Percentiles rank a stretch among this genome's conserved stretches.
phyloP scores from a whole-genome alignment of 2,797 vertebrate species.

The Gorsachius magnificus region DNA sequence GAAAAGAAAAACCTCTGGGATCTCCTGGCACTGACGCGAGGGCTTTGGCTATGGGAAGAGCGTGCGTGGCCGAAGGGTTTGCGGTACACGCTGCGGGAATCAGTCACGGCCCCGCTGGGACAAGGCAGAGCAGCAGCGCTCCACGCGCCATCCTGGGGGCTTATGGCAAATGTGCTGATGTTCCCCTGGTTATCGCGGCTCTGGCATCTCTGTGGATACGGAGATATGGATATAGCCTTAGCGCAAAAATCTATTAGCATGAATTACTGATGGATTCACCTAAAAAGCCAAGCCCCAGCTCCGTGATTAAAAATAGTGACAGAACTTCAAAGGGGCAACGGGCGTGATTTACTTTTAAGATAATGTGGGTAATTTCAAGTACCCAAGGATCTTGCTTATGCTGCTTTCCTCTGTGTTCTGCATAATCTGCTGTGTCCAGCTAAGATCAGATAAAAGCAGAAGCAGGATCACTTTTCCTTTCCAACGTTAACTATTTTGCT shows the following conservation, averaged over 20 bases:
- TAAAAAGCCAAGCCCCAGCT: neutral
- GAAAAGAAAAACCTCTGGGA: neutral
- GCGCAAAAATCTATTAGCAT: conserved; percentile 8
- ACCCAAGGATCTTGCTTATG: conserved; percentile 33
- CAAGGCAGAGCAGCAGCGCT: neutral
- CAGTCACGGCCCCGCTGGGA: accelerated
- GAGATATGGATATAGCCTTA: neutral
- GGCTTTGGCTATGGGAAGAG: neutral
- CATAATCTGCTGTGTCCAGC: conserved; percentile 55
- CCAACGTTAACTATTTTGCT: neutral
- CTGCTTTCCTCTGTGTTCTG: conserved; percentile 28
- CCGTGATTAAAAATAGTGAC: neutral
- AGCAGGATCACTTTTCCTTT: neutral
- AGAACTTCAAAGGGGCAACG: conserved; percentile 57
- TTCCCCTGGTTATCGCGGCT: neutral
- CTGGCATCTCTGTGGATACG: neutral
- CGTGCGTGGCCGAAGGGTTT: accelerated
- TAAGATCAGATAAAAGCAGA: conserved; percentile 43
- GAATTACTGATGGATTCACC: conserved; percentile 35
- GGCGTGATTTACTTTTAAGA: conserved; percentile 39
- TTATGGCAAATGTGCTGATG: neutral
- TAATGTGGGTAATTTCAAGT: conserved; percentile 42
- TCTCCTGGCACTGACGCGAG: accelerated
- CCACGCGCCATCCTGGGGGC: accelerated
- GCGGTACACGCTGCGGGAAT: accelerated